Base-by-base conservation (phyloP, 1,140 invertebrate genomes). In the Papilio xuthus region DNA sequence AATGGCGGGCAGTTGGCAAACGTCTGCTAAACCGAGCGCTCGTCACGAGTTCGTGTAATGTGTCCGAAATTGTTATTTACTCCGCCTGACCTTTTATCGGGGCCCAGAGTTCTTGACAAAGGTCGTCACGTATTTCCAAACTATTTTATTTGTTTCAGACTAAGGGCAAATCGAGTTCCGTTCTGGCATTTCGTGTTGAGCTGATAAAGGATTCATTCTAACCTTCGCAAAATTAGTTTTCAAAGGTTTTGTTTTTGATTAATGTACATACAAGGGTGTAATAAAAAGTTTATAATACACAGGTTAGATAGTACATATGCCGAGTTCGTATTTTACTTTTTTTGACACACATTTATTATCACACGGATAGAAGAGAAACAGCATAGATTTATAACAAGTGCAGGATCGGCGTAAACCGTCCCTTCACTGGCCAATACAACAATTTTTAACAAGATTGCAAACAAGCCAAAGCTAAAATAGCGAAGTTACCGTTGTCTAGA, bases 81-180 rank as follows among this genome's bases (percentile, higher is more conserved):
- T 81, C 80, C 85, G 74, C 77, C 50, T 77, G 81, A 82, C 83
- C 85, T 86, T 90, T 89, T 87, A 88, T 89, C 86, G 88, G 88
- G 81, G 81, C 82, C 82, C 81, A 83, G 73, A 78, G 85, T 90
- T 85, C 84, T 84, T 85, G 70, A 86, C 82, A 88, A 88, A 89
- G 88, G 88, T 89, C 84, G 83, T 75, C 79, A 82, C 82, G 81
- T 83, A 83, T 80, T 79, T 79, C 81, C 56, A 81, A 84, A 80
- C 78, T 86, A 53, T 86, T 86, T 88, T 86, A 87, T 86, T 88
- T 84, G 82, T 83, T 86, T 81, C 83, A 78, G 44, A 82, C 75
- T 81, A 80, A 79, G 83, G 82, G 56, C 28, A 78, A 78, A 80
- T 81, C 47, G 47, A 75, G 47, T 75, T 56, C 74, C 23, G 41